phyloP scores from a whole-genome alignment of 2,797 vertebrate species.

The Karalla daura region DNA sequence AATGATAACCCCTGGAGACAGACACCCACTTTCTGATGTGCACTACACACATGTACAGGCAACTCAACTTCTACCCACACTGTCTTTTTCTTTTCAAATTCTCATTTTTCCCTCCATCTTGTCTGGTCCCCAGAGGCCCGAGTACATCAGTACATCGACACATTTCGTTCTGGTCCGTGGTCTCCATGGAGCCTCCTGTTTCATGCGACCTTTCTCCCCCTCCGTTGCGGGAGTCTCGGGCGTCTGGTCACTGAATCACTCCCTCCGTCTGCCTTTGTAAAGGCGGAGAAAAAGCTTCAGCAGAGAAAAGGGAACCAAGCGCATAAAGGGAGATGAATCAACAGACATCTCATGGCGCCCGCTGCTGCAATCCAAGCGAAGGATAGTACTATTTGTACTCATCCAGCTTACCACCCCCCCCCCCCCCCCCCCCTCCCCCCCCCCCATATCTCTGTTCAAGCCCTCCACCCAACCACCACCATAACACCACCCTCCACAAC shows the following conservation, averaged over 20 bases:
- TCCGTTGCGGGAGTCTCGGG: slow-evolving; percentile 68
- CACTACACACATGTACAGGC: slow-evolving; percentile 30
- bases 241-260: slow-evolving; percentile 79
- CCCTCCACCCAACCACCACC: slow-evolving; percentile 31
- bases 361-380: slow-evolving; percentile 61
- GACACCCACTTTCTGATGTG: slow-evolving; percentile 9
- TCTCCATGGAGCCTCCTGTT: slow-evolving; percentile 78
- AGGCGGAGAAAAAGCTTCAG: slow-evolving; percentile 55
- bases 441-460: slow-evolving; percentile 39
- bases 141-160: slow-evolving; percentile 78
- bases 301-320: slow-evolving; percentile 56
- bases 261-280: slow-evolving; percentile 76
- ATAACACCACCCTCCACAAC: slow-evolving; percentile 21
- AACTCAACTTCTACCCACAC: slow-evolving; percentile 7
- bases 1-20: slow-evolving; percentile 38
- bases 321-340: slow-evolving; percentile 75
- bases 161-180: slow-evolving; percentile 68
- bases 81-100: slow-evolving; percentile 44
- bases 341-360: slow-evolving; percentile 69
- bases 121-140: slow-evolving; percentile 53
- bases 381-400: slow-evolving; percentile 65
- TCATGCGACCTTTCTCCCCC: slow-evolving; percentile 80
- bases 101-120: slow-evolving; percentile 58
- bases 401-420: slow-evolving; percentile 66
- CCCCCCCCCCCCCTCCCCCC: slow-evolving; percentile 41